These are phyloP conservation scores for Drosophila yakuba DNA, from an alignment of 1,140 invertebrate genomes.

Conservation along the genomic window DNA sequence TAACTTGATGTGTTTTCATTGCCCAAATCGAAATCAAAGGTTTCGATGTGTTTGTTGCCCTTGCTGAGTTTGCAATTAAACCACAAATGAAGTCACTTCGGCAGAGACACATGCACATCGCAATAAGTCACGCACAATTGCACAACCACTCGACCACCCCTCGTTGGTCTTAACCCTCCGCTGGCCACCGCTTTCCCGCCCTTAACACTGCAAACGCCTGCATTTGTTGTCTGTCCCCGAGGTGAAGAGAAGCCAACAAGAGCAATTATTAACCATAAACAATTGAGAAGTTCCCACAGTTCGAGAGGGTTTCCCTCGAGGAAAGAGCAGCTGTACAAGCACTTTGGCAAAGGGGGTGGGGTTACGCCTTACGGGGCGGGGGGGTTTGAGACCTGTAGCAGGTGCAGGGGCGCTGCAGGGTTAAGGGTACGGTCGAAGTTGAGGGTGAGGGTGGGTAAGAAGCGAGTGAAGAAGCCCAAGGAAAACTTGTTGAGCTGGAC, in stretches of 20 bases:
- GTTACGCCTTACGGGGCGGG: slow-evolving; percentile 8
- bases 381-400: slow-evolving; percentile 2
- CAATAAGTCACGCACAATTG: slow-evolving; percentile 75
- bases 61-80: slow-evolving; percentile 43
- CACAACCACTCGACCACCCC: slow-evolving; percentile 51
- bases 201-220: slow-evolving; percentile 14
- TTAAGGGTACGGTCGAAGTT: slow-evolving; percentile 5
- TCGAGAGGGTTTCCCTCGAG: slow-evolving; percentile 60
- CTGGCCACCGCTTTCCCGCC: background rate
- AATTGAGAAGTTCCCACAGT: slow-evolving; percentile 83
- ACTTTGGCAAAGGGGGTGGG: background rate
- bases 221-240: slow-evolving; percentile 38
- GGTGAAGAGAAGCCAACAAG: slow-evolving; percentile 81
- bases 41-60: slow-evolving; percentile 39
- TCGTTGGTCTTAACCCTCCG: slow-evolving; percentile 5
- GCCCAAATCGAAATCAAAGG: slow-evolving; percentile 19
- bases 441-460: too few relatives aligned
- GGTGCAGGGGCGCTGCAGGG: slow-evolving; percentile 26
- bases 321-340: slow-evolving; percentile 75
- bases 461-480: slow-evolving; percentile 18
- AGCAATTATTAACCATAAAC: slow-evolving; percentile 82
- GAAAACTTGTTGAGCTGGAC: slow-evolving; percentile 74
- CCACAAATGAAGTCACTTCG: slow-evolving; percentile 69
- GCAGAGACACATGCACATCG: slow-evolving; percentile 27
- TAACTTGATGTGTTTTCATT: slow-evolving; percentile 8